Conservation (phyloP, 2,113 vertebrate species). For the Onychostruthus taczanowskii region DNA sequence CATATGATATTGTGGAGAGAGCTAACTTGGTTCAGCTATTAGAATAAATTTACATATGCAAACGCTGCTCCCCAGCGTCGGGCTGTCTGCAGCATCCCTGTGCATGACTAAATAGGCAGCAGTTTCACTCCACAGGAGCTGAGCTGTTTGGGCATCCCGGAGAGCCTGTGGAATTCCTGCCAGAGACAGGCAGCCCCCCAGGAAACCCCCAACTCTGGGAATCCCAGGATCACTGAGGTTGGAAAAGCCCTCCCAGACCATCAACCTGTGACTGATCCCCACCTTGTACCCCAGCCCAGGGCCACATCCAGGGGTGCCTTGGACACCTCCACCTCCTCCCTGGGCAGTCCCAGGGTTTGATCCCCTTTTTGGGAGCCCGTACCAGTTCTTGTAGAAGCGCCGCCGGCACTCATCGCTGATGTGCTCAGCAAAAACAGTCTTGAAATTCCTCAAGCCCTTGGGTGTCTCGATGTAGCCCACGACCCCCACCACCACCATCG, state of each 20-base stretch:
- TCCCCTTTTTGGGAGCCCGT: background rate
- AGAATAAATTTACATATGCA: conserved; percentile 28
- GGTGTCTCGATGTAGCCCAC: conserved; percentile 81
- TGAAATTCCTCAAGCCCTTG: conserved; percentile 75
- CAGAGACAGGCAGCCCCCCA: background rate
- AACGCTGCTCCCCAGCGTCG: background rate
- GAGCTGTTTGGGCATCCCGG: background rate
- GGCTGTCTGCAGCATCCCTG: background rate
- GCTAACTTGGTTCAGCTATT: background rate
- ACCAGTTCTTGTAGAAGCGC: conserved; percentile 85
- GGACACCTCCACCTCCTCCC: background rate
- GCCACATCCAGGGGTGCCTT: background rate
- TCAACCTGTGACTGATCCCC: background rate
- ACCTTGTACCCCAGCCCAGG: background rate
- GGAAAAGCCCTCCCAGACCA: background rate
- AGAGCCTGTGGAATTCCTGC: background rate
- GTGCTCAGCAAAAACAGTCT: conserved; percentile 81
- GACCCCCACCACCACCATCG: conserved; percentile 76
- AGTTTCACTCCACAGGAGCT: background rate
- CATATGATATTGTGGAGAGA: background rate
- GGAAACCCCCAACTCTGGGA: background rate
- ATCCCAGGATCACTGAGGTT: background rate
- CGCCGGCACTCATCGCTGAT: conserved; percentile 79
- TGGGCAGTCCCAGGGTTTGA: background rate
- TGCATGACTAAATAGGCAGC: background rate